phyloP scores from a whole-genome alignment of 2,113 vertebrate genomes.

The Dascyllus trimaculatus region DNA sequence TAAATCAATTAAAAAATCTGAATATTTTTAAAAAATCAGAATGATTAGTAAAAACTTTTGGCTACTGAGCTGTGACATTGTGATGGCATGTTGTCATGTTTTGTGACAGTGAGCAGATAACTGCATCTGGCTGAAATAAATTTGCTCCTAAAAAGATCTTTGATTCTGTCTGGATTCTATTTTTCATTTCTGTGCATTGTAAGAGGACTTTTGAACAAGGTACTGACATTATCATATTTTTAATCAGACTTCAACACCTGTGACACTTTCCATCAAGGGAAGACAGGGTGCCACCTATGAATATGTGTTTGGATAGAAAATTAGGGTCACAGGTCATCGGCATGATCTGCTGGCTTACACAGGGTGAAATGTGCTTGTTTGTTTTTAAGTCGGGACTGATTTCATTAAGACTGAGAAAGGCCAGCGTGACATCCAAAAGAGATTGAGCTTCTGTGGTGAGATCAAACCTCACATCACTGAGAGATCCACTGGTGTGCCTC shows the following conservation, averaged over 20 bases:
- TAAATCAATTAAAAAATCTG: neutral
- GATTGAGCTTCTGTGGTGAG: conserved; percentile 72
- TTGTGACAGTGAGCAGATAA: conserved; percentile 1
- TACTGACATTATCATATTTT: conserved; percentile 84
- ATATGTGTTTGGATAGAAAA: conserved; percentile 92
- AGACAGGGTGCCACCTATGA: conserved; percentile 86
- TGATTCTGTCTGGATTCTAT: conserved; percentile 5
- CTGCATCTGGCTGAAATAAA: conserved; percentile 8
- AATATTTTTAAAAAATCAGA: neutral
- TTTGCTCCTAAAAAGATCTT: conserved; percentile 15
- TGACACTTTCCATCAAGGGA: conserved; percentile 84
- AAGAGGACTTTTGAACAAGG: conserved; percentile 45
- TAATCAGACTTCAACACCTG: conserved; percentile 79
- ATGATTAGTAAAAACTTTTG: neutral
- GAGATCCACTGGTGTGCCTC: conserved; percentile 50
- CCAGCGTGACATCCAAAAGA: conserved; percentile 90
- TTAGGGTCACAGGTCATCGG: conserved; percentile 89
- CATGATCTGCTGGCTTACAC: conserved; percentile 88
- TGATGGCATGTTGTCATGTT: neutral
- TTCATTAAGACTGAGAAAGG: conserved; percentile 92
- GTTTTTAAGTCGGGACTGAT: conserved; percentile 92
- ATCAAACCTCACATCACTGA: conserved; percentile 30
- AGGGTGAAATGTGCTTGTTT: conserved; percentile 94
- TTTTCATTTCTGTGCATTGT: conserved; percentile 46
- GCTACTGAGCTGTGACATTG: neutral